Percentiles rank a stretch among this genome's conserved stretches.
phyloP scores from a whole-genome alignment of 2,113 vertebrate species.

The Cynocephalus volans region DNA sequence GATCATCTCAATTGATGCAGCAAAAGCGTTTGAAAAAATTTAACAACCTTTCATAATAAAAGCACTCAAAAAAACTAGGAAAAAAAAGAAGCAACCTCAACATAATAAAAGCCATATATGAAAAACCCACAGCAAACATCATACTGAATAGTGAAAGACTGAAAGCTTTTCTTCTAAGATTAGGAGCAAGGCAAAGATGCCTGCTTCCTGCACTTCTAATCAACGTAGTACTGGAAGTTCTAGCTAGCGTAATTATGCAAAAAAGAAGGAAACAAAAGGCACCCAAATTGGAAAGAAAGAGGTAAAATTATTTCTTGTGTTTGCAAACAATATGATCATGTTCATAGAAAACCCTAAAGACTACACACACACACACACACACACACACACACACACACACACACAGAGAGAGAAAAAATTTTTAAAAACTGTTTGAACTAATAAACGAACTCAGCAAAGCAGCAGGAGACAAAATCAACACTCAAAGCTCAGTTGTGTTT shows the following conservation, averaged over 20 bases:
- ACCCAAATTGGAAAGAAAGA: neutral
- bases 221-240: neutral
- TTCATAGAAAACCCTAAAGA: neutral
- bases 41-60: too few relatives aligned
- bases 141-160: neutral
- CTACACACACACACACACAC: neutral
- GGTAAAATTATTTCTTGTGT: neutral
- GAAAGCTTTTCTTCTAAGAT: neutral
- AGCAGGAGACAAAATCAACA: neutral
- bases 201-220: neutral
- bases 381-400: too few relatives aligned
- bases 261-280: neutral
- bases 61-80: too few relatives aligned
- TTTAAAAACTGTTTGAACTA: neutral
- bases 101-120: too few relatives aligned
- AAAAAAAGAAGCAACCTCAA: too few relatives aligned
- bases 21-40: too few relatives aligned
- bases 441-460: neutral
- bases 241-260: neutral
- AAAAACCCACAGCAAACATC: neutral
- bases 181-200: neutral
- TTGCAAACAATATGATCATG: neutral
- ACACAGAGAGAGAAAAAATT: too few relatives aligned
- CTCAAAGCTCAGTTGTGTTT: neutral
- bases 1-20: too few relatives aligned